phyloP scores from a whole-genome alignment of 1,140 invertebrate species.

The Drosophila saltans region DNA sequence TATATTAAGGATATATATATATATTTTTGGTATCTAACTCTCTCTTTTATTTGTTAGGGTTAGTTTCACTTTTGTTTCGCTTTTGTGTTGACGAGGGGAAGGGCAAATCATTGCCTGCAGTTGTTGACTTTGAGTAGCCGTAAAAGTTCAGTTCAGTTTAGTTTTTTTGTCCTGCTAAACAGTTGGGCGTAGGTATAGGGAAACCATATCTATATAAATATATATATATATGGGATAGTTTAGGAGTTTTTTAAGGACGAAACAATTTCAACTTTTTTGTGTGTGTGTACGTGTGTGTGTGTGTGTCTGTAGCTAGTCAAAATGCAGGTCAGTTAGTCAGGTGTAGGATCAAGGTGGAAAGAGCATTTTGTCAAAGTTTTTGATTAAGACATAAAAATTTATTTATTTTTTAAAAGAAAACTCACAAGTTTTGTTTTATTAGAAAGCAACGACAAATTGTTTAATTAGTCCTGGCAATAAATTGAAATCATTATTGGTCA shows the following conservation, averaged over 20 bases:
- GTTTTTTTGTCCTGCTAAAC: constrained; percentile 57
- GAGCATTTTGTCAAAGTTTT: background rate
- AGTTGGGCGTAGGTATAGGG: constrained; percentile 50
- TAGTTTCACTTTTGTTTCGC: constrained; percentile 39
- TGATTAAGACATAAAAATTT: constrained; percentile 5
- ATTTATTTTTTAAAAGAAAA: background rate
- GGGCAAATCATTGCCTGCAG: constrained; percentile 40
- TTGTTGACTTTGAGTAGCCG: constrained; percentile 73
- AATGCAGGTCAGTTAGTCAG: constrained; percentile 15
- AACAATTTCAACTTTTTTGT: constrained; percentile 13
- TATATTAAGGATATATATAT: background rate
- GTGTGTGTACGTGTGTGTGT: constrained; percentile 4
- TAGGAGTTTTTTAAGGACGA: background rate
- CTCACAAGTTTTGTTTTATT: background rate
- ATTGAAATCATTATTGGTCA: background rate
- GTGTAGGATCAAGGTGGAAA: background rate
- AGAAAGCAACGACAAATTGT: background rate
- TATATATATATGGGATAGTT: background rate
- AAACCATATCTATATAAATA: background rate
- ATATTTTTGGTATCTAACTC: constrained; percentile 3
- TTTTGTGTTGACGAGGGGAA: constrained; percentile 4
- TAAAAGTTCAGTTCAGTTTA: constrained; percentile 48
- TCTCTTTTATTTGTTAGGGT: constrained; percentile 33
- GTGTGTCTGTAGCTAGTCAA: constrained; percentile 2
- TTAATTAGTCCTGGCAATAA: too few species aligned